Base-by-base conservation (phyloP, 2,113 vertebrate genomes). In the Lamprotornis superbus region DNA sequence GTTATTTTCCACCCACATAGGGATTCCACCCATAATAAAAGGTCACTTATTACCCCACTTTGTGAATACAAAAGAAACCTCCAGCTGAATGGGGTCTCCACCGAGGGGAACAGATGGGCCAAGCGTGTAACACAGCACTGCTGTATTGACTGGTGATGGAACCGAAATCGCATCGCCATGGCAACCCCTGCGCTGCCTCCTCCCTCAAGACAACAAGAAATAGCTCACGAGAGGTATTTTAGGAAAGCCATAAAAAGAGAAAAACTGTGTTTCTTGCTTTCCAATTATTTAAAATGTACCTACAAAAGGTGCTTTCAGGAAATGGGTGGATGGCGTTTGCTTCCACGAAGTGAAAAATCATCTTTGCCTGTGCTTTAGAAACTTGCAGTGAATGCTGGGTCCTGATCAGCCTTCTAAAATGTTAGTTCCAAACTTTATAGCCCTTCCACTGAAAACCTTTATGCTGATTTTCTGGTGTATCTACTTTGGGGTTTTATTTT, bases 201-300 rank as follows among this genome's bases (percentile, higher is more conserved):
- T 91, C 91, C 93, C 89, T 93, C 86, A 70, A 86, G 81, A 85
- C 84, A 87, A 83, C 49, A 68, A 87, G 73, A 81, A 95, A 94
- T 91, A 90, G 93, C 95, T 97, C 95, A 69, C 12, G 2, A 81
- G 90, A 96, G 92, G 87, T 97, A 97, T 96, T 97, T 96, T 69
- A 90, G 92, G 96, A 94, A 80, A 90, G 21, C 75, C 91, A 37
- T 59, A 74, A 77, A 88, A 78, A 84, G 71, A 61, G 42, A 57
- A 88, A 90, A 94, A 91, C 16, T 37, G 83, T 55, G 53, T 73
- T 91, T 83, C 90, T 61, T 30, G 44, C 87, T 87, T 92, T 83
- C 83, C 75, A 42, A 7, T 96, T 94, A 84, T 92, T 95, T 89
- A 64, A 93, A 94, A 84, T 1, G 9, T 30, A 93, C 94, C 91